Conservation (phyloP, 2,797 vertebrate species). For the Nannoperca obscura region DNA sequence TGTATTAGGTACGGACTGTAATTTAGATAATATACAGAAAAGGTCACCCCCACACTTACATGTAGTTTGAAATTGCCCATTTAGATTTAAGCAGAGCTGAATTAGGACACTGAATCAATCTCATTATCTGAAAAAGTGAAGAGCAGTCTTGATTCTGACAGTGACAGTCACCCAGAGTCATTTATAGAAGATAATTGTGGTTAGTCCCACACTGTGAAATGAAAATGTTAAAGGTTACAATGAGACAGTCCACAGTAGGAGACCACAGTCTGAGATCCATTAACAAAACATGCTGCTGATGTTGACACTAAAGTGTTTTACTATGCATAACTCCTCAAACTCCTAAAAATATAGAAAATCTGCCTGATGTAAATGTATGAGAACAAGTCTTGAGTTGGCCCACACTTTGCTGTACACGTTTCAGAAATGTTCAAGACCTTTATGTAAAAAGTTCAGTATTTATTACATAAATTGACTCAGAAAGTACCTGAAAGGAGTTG, state of each 20-base stretch:
- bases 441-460: background rate
- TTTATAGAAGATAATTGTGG: slow-evolving; percentile 8
- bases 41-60: background rate
- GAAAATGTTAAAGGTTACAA: slow-evolving; percentile 7
- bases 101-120: slow-evolving; percentile 6
- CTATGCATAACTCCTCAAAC: no score
- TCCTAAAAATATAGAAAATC: background rate
- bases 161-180: slow-evolving; percentile 5
- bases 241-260: background rate
- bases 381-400: background rate
- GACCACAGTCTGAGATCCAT: background rate
- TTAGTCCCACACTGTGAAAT: background rate
- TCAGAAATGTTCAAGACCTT: background rate
- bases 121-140: slow-evolving; percentile 43
- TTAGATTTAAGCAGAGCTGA: background rate
- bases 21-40: background rate
- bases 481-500: slow-evolving; percentile 92
- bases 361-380: background rate
- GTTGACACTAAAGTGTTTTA: background rate
- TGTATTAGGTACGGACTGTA: background rate
- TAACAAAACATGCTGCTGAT: background rate
- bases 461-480: background rate
- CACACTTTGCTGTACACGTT: background rate
- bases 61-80: background rate
- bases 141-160: slow-evolving; percentile 3